These are phyloP conservation scores for Henicopernis longicauda DNA, from an alignment of 2,113 vertebrate genomes.

Conservation along the genomic window DNA sequence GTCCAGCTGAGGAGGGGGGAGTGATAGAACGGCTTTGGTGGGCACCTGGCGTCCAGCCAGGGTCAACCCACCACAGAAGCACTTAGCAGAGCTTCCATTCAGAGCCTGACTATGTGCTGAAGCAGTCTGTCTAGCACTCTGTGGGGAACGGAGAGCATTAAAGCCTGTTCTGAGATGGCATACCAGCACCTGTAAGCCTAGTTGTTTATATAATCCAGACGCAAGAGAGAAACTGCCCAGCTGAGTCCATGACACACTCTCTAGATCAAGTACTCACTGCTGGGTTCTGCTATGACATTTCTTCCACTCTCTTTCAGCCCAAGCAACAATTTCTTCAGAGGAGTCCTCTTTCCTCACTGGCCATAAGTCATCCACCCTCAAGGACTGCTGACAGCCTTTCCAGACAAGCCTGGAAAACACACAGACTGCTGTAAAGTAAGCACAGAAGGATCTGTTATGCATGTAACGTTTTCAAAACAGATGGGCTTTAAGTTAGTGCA, in stretches of 20 bases:
- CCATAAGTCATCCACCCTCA: conserved; percentile 84
- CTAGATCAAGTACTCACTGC: conserved; percentile 57
- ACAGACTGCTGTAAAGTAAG: conserved; percentile 13
- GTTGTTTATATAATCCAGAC: not conserved
- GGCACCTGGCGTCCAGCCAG: too few species aligned
- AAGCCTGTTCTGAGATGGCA: not conserved
- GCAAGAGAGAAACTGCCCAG: not conserved
- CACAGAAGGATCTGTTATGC: not conserved
- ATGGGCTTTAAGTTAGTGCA: not conserved
- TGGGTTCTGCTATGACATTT: not conserved
- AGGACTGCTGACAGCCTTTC: conserved; percentile 78
- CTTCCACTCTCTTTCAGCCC: conserved; percentile 81
- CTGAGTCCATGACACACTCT: not conserved
- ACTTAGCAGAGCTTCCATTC: not conserved
- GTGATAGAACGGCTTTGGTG: too few species aligned
- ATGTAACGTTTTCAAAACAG: not conserved
- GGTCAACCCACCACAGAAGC: too few species aligned
- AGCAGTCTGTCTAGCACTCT: not conserved
- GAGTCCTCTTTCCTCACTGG: conserved; percentile 81
- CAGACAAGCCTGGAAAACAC: conserved; percentile 79
- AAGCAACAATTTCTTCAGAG: conserved; percentile 82
- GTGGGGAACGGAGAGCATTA: not conserved
- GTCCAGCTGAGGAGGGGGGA: too few species aligned
- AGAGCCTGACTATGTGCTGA: not conserved
- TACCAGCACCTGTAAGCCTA: not conserved